Evolutionary conservation across 2,113 vertebrate species (phyloP).

Genomic region (Ivindomyrus marchei): DNA sequence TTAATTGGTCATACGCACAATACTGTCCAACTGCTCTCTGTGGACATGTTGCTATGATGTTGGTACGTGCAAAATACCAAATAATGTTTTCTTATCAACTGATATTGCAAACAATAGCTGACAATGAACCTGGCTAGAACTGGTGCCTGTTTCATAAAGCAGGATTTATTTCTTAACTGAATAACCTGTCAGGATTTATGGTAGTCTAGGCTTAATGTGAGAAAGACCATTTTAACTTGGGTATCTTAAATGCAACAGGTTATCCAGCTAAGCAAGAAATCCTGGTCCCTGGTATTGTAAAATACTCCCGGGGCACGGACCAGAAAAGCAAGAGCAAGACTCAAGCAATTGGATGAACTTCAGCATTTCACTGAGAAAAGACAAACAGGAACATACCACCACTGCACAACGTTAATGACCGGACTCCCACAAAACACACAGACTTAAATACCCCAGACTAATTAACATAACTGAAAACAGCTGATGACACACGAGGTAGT

Average conservation of each 20-base stretch:
- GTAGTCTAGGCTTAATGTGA: not conserved
- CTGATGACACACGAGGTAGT: too few relatives aligned
- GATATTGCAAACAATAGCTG: not conserved
- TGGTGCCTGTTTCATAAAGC: not conserved
- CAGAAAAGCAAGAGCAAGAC: too few relatives aligned
- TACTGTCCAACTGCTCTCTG: not conserved
- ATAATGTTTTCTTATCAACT: not conserved
- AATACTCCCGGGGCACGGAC: not conserved
- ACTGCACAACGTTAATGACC: too few relatives aligned
- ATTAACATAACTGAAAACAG: too few relatives aligned
- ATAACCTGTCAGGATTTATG: not conserved
- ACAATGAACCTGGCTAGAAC: not conserved
- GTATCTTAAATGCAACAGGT: not conserved
- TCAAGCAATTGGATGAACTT: too few relatives aligned
- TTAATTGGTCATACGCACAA: not conserved
- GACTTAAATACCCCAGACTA: too few relatives aligned
- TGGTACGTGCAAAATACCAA: not conserved
- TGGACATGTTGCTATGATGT: not conserved
- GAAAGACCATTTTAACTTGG: not conserved
- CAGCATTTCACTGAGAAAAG: too few relatives aligned
- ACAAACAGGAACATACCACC: too few relatives aligned
- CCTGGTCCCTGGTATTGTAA: not conserved
- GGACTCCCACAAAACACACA: too few relatives aligned
- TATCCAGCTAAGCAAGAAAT: not conserved
- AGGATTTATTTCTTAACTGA: not conserved